phyloP scores from a whole-genome alignment of 1,140 invertebrate species.

The Formica selysi region DNA sequence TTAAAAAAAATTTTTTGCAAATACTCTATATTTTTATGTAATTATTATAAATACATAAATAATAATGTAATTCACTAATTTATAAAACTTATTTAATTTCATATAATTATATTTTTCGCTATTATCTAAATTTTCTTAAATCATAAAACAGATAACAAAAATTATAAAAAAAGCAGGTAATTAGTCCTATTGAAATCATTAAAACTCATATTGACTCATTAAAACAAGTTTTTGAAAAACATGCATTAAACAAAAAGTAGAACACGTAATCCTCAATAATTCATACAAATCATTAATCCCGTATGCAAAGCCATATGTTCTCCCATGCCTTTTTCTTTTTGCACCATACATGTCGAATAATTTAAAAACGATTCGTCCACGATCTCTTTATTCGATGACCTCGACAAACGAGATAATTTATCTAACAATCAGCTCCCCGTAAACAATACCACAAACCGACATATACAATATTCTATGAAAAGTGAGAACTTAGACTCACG shows the following conservation, averaged over 20 bases:
- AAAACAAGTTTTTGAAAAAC: background rate
- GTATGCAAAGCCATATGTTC: conserved; percentile 7
- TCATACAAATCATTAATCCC: background rate
- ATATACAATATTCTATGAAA: background rate
- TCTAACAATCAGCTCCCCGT: background rate
- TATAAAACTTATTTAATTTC: background rate
- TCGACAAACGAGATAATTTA: conserved; percentile 12
- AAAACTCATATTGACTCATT: no score
- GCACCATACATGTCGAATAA: conserved; percentile 64
- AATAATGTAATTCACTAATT: conserved; percentile 7
- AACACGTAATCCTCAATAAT: conserved; percentile 11
- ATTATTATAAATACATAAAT: background rate
- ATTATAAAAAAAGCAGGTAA: background rate
- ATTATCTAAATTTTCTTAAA: background rate
- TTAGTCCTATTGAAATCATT: conserved; percentile 2
- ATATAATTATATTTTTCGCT: background rate
- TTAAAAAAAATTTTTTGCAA: background rate
- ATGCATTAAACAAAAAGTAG: background rate
- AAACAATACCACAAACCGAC: background rate
- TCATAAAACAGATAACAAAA: background rate
- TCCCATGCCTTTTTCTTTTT: conserved; percentile 59
- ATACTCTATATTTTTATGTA: background rate
- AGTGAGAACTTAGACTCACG: background rate
- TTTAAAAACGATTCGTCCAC: conserved; percentile 68
- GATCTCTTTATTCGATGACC: conserved; percentile 49